Base-by-base conservation (phyloP, 2,797 vertebrate genomes). In the Apogon talboti region DNA sequence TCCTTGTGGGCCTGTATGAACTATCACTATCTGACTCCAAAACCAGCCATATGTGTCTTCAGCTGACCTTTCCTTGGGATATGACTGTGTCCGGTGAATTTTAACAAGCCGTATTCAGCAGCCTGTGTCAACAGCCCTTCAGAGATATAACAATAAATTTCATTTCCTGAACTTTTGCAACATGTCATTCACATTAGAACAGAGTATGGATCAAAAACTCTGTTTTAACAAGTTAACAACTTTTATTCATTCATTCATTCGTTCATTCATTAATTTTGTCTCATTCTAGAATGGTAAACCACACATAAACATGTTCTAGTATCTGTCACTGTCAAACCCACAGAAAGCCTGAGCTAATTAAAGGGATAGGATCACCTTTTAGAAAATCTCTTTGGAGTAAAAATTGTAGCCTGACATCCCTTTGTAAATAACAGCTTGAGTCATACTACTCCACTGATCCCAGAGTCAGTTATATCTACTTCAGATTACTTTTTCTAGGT, bases 41-140 rank as follows among this genome's bases (percentile, higher is more conserved):
- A 78, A 41, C 49, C 54, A 68, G 42, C 30, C 33, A 53, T 19
- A 30, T 19, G 56, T 63, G 47, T 58, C 52, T 51, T 66, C 52
- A 30, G 11, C 56, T 74, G 67, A 66, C 56, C 52, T 45, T 51
- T 82, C 40, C 66, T 61, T 58, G 71, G 59, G 80, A 69, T 41
- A 53, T 7, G 24, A 44, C 47, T 19, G 14, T 11, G 24, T 61
- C 50, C 11, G 30, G 61, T 37, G 13, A 38, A 50, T 64, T 64
- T 42, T 1, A 61, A 45, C 28, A 52, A 53, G 48, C 51, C 54
- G 33, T 14, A 49, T 76, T 71, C 78, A 79, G 74, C 18, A 74
- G 52, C 33, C 54, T 40, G 19, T 14, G 52, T 77, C 45, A 47
- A 4, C 16, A 7, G 35, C 18, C 40, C 63, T 63, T 71, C 45